Evolutionary conservation across 2,113 vertebrate genomes (phyloP).

Genomic region (Oreochromis spilurus): DNA sequence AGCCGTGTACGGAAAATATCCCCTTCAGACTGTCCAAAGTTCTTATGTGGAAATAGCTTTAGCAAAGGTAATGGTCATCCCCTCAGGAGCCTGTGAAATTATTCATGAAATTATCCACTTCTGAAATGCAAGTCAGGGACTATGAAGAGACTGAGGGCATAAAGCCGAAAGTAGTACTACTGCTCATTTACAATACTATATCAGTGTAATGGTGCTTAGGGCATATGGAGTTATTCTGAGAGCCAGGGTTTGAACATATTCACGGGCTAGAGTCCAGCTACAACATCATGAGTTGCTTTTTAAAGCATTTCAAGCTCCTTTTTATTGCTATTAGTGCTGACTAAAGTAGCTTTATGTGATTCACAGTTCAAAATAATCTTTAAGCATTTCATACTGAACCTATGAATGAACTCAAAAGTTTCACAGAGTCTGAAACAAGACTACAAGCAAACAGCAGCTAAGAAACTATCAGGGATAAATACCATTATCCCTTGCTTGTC

Average conservation of each 20-base stretch:
- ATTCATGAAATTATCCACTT: background rate
- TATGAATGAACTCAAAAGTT: background rate
- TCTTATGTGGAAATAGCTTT: background rate
- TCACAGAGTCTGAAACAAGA: background rate
- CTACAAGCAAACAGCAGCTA: background rate
- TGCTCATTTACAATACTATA: background rate
- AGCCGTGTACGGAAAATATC: background rate
- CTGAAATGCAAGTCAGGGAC: background rate
- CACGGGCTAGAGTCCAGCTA: background rate
- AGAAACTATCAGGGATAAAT: background rate
- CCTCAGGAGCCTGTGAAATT: background rate
- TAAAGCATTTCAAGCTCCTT: background rate
- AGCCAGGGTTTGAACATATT: background rate
- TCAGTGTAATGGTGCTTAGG: background rate
- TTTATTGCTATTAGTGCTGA: background rate
- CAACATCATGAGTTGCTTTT: background rate
- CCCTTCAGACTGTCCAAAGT: background rate
- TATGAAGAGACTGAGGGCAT: background rate
- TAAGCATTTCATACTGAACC: background rate
- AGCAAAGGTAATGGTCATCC: background rate
- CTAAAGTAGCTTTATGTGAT: background rate
- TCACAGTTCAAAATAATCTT: background rate
- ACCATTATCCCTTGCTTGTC: background rate
- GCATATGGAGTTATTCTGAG: background rate
- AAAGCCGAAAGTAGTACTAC: background rate